Conservation (phyloP, 2,113 vertebrate species). For the Microtus richardsoni region DNA sequence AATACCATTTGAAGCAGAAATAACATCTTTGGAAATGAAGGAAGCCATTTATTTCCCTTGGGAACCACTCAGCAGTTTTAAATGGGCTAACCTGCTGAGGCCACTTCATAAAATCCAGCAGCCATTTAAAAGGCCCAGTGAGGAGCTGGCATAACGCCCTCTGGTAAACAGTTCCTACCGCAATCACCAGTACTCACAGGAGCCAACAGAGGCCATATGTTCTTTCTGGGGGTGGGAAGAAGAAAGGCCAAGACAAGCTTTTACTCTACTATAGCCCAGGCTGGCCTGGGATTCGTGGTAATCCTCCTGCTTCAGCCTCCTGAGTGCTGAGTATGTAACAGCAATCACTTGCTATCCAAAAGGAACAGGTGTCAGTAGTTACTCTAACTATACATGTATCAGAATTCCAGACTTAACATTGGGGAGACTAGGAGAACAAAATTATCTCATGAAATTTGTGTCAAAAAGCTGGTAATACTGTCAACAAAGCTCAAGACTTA, state of each 20-base stretch:
- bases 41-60: background rate
- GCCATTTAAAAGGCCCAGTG: background rate
- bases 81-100: background rate
- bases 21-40: background rate
- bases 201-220: background rate
- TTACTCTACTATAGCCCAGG: background rate
- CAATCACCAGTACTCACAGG: background rate
- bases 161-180: background rate
- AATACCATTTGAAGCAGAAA: constrained; percentile 18
- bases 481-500: background rate
- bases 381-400: background rate
- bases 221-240: background rate
- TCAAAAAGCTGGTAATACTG: background rate
- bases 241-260: background rate
- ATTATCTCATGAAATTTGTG: constrained; percentile 10
- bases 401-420: background rate
- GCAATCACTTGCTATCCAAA: background rate
- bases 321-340: background rate
- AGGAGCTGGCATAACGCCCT: background rate
- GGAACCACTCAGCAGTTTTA: background rate
- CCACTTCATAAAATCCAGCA: background rate
- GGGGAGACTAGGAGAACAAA: background rate
- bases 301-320: background rate
- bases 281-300: background rate
- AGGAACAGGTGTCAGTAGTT: background rate